Base-by-base conservation (phyloP, 1,140 invertebrate species). In the Papilio machaon region DNA sequence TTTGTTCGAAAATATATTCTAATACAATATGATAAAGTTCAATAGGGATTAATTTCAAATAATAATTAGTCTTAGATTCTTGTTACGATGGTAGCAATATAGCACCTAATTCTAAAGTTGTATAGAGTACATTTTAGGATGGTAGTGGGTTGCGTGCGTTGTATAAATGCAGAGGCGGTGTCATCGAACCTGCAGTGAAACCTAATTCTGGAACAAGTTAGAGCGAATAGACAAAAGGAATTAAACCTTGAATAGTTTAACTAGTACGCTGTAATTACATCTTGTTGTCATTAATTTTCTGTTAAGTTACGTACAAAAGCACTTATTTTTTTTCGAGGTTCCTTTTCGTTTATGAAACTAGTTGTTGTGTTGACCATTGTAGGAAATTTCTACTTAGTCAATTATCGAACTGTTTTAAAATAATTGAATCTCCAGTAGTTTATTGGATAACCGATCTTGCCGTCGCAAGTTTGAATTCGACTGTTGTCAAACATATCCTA, bases 151-250 rank as follows among this genome's bases (percentile, higher is more conserved):
- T 70, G 64, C 64, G 64, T 70, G 64, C 64, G 30, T 70, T 70
- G 30, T 70, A 70, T 38, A 11, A 70, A 70, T 70, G 64, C 64
- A 70, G 30, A 70, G 23, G 64, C 64, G 64, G 64, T 70, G 64
- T 70, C 64, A 70, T 38, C 64, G 64, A 70, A 70, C 64, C 64
- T 70, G 64, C 30, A 70, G 23, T 70, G 64, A 70, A 70, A 70
- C 64, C 64, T 70, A 70, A 70, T 70, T 70, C 64, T 70, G 64
- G 23, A 70, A 70, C 64, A 70, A 70, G 64, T 70, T 38, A 35
- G 64, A 70, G 30, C 30, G 64, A 70, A 35, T 70, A 70, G 64
- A 70, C 64, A 70, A 70, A 70, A 70, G 64, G 64, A 70, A 70
- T 70, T 70, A 70, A 70, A 35, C 64, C 64, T 70, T 70, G 64